phyloP scores from a whole-genome alignment of 1,140 invertebrate genomes.

The Hesperophylax magnus region DNA sequence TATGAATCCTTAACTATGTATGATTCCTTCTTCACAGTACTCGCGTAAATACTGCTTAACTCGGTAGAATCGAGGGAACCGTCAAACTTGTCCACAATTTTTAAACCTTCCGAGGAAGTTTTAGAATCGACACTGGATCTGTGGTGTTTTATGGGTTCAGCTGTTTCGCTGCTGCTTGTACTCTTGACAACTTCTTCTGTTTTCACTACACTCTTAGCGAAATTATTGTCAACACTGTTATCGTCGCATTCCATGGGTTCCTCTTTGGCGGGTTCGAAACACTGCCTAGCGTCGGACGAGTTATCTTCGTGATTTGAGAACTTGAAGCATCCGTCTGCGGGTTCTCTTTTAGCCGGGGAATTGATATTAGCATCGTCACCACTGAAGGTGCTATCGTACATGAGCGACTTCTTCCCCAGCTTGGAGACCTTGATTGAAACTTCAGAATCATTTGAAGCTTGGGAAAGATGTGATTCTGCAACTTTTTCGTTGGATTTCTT shows the following conservation, averaged over 20 bases:
- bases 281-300: slow-evolving; percentile 52
- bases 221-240: slow-evolving; percentile 39
- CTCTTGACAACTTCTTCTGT: slow-evolving; percentile 28
- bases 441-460: slow-evolving; percentile 52
- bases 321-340: slow-evolving; percentile 33
- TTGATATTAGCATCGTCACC: slow-evolving; percentile 32
- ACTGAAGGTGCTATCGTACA: slow-evolving; percentile 21
- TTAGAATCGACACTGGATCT: slow-evolving; percentile 50
- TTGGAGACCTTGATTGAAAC: slow-evolving; percentile 34
- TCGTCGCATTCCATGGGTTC: slow-evolving; percentile 38
- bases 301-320: slow-evolving; percentile 47
- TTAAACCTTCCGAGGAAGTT: slow-evolving; percentile 45
- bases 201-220: slow-evolving; percentile 19
- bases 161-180: slow-evolving; percentile 36
- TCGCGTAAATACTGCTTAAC: slow-evolving; percentile 45
- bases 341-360: background rate
- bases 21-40: slow-evolving; percentile 48
- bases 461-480: slow-evolving; percentile 47
- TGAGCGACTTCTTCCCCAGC: slow-evolving; percentile 2
- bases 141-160: slow-evolving; percentile 28
- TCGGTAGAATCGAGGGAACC: slow-evolving; percentile 49
- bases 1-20: slow-evolving; percentile 31
- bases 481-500: slow-evolving; percentile 34
- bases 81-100: slow-evolving; percentile 22
- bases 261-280: slow-evolving; percentile 34